Base-by-base conservation (phyloP, 2,888 invertebrate species). In the Nowickia ferox region DNA sequence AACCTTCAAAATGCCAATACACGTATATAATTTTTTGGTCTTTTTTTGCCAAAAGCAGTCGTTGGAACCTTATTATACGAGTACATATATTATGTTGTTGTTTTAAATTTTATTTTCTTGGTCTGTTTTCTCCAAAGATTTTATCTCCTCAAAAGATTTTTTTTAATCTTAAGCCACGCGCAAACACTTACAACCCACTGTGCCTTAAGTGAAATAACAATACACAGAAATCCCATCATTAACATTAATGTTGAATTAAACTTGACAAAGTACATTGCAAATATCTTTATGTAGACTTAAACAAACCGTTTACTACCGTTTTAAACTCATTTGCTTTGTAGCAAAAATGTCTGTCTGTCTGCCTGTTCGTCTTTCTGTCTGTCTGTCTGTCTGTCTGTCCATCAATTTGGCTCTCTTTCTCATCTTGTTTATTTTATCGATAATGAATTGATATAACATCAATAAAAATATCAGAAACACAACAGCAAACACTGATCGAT, bases 261-360 rank as follows among this genome's bases (percentile, higher is more conserved):
- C 46, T 48, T 72, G 55, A 65, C 63, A 79, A 79, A 71, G 55
- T 55, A 63, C 63, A 46, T 22, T 38, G 9, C 40, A 22, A 63
- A 46, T 71, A 38, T 55, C 13, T 71, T 46, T 63, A 55, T 19
- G 63, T 79, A 46, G 46, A 55, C 22, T 55, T 71, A 55, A 71
- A 69, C 68, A 44, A 71, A 79, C 63, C 11, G 53, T 71, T 79
- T 79, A 55, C 53, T 79, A 46, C 79, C 30, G 63, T 71, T 30
- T 69, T 57, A 30, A 30, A 53, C 46, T 22, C 22, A 22, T 30
- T 53, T 42, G 40, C 15, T 55, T 66, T 66, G 44, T 19, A 48
- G 38, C n/a, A 22, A 30, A 2, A 30, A 30, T 30, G 4, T 30
- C 2, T 40, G n/a, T n/a, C n/a, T n/a, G n/a, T n/a, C n/a, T n/a